Base-by-base conservation (phyloP, 2,113 vertebrate genomes). In the Nymphicus hollandicus region DNA sequence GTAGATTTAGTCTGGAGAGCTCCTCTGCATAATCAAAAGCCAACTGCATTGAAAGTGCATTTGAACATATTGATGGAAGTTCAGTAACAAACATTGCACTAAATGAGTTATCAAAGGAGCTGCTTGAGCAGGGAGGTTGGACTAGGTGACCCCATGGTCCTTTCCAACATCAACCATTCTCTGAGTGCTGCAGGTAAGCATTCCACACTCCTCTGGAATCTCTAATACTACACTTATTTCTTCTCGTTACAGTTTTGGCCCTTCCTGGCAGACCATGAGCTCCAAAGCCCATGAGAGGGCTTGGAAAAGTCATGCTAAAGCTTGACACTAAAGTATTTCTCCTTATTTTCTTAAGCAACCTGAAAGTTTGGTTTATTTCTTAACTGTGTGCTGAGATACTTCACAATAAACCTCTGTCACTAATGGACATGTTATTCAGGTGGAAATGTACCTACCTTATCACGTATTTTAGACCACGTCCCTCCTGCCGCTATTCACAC, bases 321-420 rank as follows among this genome's bases (percentile, higher is more conserved):
- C 92, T 98, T 19, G 98, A 99, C 86, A 98, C 96, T 46, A 98
- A 99, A 98, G 98, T 98, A 98, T 98, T 55, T 66, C 44, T 82
- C 74, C 58, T n/a, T 65, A 76, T 89, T 89, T 91, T 66, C 66
- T 64, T 66, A 81, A 88, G 8, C 24, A 50, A 58, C 20, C 15
- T 53, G 11, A 55, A 88, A 74, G 3, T 52, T 70, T 17, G 3
- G 4, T 61, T 44, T 29, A 5, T 37, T 77, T 73, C 60, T 55
- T 5, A 39, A 24, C 24, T 28, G 10, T 7, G 9, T 20, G 31
- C 33, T 52, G 22, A 61, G 41, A 43, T 37, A 50, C 13, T 66
- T 87, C 35, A 69, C 78, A 81, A n/a, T 29, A 83, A 47, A 49
- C 11, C 33, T 71, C 25, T 27, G 24, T 56, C 46, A 33, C 8